Base-by-base conservation (phyloP, 1,140 invertebrate species). In the Zaprionus kolodkinae region DNA sequence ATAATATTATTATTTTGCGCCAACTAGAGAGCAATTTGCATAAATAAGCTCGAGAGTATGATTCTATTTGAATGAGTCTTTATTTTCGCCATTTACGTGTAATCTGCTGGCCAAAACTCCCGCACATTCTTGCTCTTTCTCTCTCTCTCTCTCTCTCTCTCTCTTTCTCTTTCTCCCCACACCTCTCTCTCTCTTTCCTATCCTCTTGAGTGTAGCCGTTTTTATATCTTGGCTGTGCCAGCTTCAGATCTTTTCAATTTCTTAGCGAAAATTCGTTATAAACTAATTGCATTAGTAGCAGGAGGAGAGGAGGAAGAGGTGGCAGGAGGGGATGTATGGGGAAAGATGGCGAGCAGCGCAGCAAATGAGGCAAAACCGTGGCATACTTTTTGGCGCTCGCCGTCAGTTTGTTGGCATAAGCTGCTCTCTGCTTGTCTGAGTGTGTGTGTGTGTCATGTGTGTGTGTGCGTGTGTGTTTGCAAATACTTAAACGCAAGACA, bases 331-430 rank as follows among this genome's bases (percentile, higher is more conserved):
- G 6, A 50, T 62, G n/a, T n/a, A n/a, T n/a, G n/a, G 13, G 15
- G 13, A 13, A 21, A 21, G 21, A 21, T 21, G 21, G 63, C 55
- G 38, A 61, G 33, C 33, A 35, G 33, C 30, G 35, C 36, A 40
- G 72, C 81, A 89, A 88, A 88, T 89, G 85, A 88, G 81, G 78
- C 85, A 77, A 89, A 89, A 72, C 67, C 71, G 74, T 88, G 85
- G 81, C 81, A 88, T 74, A 89, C 81, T 85, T 88, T 88, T 74
- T 12, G 68, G 69, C 52, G 62, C 40, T 63, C 63, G 52, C 33
- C 38, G 36, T 25, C 48, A 35, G 48, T 48, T 71, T 54, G 63
- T 68, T 69, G 52, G 36, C 61, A 65, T 77, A 67, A 65, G 81
- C 68, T 59, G 64, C 74, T 45, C n/a, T 52, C 68, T 35, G 55